Conservation (phyloP, 2,888 invertebrate genomes). For the Acrocyrtus sp. region DNA sequence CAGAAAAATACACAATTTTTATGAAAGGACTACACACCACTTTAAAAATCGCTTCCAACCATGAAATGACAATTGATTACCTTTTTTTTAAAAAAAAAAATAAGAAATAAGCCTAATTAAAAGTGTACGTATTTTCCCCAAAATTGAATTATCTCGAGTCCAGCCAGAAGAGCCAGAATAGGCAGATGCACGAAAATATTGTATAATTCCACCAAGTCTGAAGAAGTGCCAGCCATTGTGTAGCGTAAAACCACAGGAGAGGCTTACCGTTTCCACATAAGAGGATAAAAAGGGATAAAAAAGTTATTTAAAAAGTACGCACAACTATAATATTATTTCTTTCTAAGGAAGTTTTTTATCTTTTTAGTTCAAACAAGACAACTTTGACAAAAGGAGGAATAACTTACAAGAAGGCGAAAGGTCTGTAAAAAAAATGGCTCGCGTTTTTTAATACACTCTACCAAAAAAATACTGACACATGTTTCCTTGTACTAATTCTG, state of each 20-base stretch:
- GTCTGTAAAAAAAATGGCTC: neutral
- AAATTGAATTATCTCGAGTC: neutral
- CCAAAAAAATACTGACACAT: conserved; percentile 46
- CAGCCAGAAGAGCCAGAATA: too few species aligned
- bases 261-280: conserved; percentile 25
- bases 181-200: too few species aligned
- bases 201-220: neutral
- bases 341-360: neutral
- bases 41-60: too few species aligned
- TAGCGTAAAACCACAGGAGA: neutral
- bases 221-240: neutral
- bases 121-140: neutral
- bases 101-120: neutral
- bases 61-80: too few species aligned
- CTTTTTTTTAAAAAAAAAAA: too few species aligned
- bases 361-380: neutral
- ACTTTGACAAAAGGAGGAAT: neutral
- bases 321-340: too few species aligned
- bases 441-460: neutral
- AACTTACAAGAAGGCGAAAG: conserved; percentile 6
- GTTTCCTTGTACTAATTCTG: conserved; percentile 46
- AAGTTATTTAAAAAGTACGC: neutral
- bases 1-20: too few species aligned
- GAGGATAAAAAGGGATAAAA: neutral
- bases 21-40: too few species aligned